These are phyloP conservation scores for Eurypyga helias DNA, from an alignment of 2,113 vertebrate genomes.

Conservation along the genomic window DNA sequence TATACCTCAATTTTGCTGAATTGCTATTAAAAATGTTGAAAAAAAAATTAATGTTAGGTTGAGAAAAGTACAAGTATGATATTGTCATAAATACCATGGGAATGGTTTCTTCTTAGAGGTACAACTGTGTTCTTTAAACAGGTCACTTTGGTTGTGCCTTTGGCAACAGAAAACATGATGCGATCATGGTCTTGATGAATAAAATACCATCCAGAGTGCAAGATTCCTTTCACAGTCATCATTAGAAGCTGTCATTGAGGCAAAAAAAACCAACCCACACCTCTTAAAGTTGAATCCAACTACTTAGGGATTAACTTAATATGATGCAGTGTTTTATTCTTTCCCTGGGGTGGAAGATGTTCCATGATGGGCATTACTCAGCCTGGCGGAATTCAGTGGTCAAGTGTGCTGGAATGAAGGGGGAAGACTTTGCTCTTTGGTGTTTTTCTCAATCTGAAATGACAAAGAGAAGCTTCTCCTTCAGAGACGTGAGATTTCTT, in stretches of 20 bases:
- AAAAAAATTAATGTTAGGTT: too few species aligned
- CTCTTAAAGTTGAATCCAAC: too few species aligned
- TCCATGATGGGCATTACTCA: not conserved
- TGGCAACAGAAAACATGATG: not conserved
- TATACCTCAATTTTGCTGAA: not conserved
- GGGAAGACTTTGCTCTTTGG: not conserved
- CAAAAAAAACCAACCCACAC: fast-evolving
- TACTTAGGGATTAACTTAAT: too few species aligned
- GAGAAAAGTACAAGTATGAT: not conserved
- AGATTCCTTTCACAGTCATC: not conserved
- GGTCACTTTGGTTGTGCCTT: not conserved
- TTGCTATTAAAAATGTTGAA: not conserved
- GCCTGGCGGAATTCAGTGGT: not conserved
- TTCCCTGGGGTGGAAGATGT: not conserved
- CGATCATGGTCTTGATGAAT: not conserved
- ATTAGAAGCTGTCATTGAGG: not conserved
- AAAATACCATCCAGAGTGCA: not conserved
- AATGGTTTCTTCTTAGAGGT: not conserved
- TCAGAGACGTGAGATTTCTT: not conserved
- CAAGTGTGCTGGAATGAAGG: not conserved
- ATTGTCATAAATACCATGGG: not conserved
- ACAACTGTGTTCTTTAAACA: not conserved
- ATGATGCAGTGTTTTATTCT: not conserved
- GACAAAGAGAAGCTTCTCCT: not conserved
- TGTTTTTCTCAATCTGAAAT: not conserved